A percentile compares a stretch with the other conserved stretches of the same genome.
phyloP scores from a whole-genome alignment of 2,797 vertebrate genomes.

The Protonibea diacanthus region DNA sequence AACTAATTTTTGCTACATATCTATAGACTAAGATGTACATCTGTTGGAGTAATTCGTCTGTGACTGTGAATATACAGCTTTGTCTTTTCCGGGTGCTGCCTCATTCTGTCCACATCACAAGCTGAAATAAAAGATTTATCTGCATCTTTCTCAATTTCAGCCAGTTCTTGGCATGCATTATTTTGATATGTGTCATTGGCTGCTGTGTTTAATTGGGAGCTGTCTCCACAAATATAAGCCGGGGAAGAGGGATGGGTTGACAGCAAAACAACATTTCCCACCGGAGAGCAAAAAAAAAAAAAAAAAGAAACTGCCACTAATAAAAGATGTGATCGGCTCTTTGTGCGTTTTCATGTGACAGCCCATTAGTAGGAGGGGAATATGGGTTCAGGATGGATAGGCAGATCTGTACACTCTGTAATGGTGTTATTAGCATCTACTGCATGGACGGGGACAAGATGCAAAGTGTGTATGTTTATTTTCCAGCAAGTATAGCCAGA shows the following conservation, averaged over 20 bases:
- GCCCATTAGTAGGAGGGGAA: conserved; percentile 66
- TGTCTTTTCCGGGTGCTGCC: conserved; percentile 29
- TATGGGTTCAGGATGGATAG: conserved; percentile 58
- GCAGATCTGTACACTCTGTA: conserved; percentile 46
- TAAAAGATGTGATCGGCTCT: conserved; percentile 72
- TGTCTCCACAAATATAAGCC: conserved; percentile 72
- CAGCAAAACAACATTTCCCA: conserved; percentile 77
- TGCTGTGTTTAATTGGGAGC: conserved; percentile 80
- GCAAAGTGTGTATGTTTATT: conserved; percentile 20
- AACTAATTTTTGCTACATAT: conserved; percentile 19
- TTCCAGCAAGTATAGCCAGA: not conserved
- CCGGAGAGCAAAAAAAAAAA: conserved; percentile 60
- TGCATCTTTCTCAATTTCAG: conserved; percentile 64
- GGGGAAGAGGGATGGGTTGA: conserved; percentile 69
- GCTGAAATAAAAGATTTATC: conserved; percentile 62
- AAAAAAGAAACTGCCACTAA: conserved; percentile 57
- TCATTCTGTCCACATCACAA: conserved; percentile 65
- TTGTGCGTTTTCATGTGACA: conserved; percentile 76
- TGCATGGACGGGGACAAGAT: conserved; percentile 21
- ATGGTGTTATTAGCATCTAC: conserved; percentile 67
- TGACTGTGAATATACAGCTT: conserved; percentile 23
- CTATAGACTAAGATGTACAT: conserved; percentile 31
- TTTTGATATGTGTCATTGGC: conserved; percentile 78
- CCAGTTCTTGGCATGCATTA: conserved; percentile 65
- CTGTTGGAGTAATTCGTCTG: conserved; percentile 29